These are phyloP conservation scores for Ormyrus pomaceus DNA, from an alignment of 2,888 invertebrate species.

Conservation along the genomic window DNA sequence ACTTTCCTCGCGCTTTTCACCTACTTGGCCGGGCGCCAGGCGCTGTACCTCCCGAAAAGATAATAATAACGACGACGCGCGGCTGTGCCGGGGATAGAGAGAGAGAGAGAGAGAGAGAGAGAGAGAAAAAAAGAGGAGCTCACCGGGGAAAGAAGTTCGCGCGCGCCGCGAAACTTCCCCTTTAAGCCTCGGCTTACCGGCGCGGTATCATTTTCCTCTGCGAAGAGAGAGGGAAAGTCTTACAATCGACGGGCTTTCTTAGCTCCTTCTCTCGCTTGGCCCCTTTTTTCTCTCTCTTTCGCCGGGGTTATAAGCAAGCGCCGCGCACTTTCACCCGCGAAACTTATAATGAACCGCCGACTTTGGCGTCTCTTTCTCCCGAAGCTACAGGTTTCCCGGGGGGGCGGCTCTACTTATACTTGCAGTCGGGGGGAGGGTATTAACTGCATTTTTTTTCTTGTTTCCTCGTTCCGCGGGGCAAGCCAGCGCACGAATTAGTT, in stretches of 20 bases:
- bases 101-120: conserved; percentile 24
- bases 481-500: conserved; percentile 7
- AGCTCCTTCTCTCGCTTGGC: conserved; percentile 14
- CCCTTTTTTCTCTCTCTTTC: conserved; percentile 55
- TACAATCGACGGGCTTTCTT: conserved; percentile 60
- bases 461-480: background rate
- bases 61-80: background rate
- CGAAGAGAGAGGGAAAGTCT: conserved; percentile 62
- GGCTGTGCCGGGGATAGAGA: conserved; percentile 13
- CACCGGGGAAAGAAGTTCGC: conserved; percentile 37
- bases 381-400: conserved; percentile 56
- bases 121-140: conserved; percentile 44
- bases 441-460: conserved; percentile 20
- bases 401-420: background rate
- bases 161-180: conserved; percentile 70
- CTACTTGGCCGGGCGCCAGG: conserved; percentile 73
- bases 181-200: conserved; percentile 66
- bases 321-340: conserved; percentile 62
- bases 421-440: background rate
- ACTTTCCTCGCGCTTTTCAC: conserved; percentile 75
- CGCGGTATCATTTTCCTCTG: conserved; percentile 59
- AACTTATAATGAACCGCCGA: conserved; percentile 61
- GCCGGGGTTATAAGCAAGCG: conserved; percentile 56
- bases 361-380: conserved; percentile 50
- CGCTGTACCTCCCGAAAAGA: conserved; percentile 10